Conservation (phyloP, 2,888 invertebrate genomes). For the Tinea trinotella region DNA sequence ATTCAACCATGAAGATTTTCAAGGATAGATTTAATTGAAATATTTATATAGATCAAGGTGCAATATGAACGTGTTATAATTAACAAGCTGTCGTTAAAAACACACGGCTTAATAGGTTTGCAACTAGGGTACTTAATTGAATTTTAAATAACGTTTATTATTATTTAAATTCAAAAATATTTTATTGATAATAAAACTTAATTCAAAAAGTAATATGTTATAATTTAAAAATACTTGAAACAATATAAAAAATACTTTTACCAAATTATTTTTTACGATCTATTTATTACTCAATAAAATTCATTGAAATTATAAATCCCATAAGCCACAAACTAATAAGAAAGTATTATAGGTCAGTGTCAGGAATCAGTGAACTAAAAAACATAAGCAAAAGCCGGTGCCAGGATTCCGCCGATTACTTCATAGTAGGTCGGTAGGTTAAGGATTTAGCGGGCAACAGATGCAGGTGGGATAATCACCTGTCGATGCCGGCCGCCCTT, state of each 20-base stretch:
- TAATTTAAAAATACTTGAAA: too few species aligned
- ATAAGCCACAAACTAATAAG: too few species aligned
- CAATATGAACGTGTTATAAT: not conserved
- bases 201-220: too few species aligned
- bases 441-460: slow-evolving; percentile 1
- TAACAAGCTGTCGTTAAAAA: not conserved
- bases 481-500: slow-evolving; percentile 75
- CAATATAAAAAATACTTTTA: not conserved
- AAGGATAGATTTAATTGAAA: not conserved
- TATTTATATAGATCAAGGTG: not conserved
- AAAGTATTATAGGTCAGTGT: slow-evolving; percentile 13
- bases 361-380: slow-evolving; percentile 14
- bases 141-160: not conserved
- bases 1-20: not conserved
- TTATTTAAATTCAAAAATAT: not conserved
- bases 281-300: not conserved
- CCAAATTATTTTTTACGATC: not conserved
- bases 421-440: not conserved
- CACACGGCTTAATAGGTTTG: not conserved
- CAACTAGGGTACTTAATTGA: not conserved
- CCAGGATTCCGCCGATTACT: not conserved
- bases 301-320: too few species aligned
- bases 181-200: not conserved
- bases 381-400: not conserved
- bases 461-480: slow-evolving; percentile 36